Conservation (phyloP, 1,140 invertebrate genomes). For the Eumaeus atala region DNA sequence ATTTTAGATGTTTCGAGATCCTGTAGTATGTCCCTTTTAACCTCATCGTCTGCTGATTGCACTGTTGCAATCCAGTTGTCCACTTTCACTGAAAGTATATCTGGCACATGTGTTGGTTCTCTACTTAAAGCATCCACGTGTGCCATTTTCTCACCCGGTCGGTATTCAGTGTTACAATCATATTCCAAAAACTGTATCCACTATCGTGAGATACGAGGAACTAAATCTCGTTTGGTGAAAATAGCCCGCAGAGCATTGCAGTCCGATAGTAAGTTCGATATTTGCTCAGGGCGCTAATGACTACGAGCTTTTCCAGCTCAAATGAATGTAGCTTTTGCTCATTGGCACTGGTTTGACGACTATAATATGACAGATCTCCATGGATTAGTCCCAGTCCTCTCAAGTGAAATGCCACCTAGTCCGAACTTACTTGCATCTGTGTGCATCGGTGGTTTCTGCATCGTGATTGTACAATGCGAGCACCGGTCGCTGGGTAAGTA, state of each 20-base stretch:
- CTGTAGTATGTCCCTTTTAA: not conserved
- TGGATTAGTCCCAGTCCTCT: not conserved
- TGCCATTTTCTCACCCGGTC: no score
- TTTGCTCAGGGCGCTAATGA: conserved; percentile 9
- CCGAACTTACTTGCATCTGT: conserved; percentile 36
- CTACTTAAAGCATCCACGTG: no score
- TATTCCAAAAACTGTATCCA: no score
- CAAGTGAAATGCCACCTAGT: conserved; percentile 20
- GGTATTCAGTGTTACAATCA: no score
- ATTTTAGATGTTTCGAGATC: not conserved
- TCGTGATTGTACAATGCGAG: conserved; percentile 30
- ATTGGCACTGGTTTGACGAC: conserved; percentile 6
- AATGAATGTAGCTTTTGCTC: conserved; percentile 16
- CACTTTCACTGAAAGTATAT: no score
- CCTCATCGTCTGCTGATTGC: no score
- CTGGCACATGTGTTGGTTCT: no score
- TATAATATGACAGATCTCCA: conserved; percentile 10
- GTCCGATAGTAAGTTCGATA: conserved; percentile 12
- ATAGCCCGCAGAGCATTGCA: conserved; percentile 15
- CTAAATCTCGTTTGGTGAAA: conserved; percentile 11
- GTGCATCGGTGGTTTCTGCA: conserved; percentile 32
- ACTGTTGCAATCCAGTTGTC: no score
- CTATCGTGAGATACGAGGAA: conserved; percentile 6
- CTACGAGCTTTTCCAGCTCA: conserved; percentile 14
- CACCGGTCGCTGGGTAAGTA: conserved; percentile 20